Evolutionary conservation across 1,140 invertebrate genomes (phyloP).

Genomic region (Berghia stephanieae): DNA sequence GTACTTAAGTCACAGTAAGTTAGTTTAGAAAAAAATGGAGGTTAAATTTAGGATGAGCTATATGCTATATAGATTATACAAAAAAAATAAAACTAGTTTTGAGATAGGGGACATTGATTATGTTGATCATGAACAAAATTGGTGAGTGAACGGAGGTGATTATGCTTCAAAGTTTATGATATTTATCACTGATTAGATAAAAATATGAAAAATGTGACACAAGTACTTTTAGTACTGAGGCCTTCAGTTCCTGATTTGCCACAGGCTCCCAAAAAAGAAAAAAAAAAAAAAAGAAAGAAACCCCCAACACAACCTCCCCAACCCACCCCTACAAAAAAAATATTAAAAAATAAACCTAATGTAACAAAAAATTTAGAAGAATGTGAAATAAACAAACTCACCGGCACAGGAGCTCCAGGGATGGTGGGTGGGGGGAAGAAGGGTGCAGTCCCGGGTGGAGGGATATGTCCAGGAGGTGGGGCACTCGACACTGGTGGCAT

Average conservation of each 20-base stretch:
- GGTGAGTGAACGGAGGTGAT: no score
- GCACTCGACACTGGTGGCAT: conserved; percentile 49
- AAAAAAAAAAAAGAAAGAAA: background rate
- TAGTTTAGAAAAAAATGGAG: no score
- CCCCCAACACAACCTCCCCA: background rate
- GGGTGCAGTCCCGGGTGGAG: conserved; percentile 90
- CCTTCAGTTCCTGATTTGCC: no score
- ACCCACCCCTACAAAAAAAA: background rate
- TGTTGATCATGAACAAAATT: no score
- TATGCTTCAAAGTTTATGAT: no score
- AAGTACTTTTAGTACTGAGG: no score
- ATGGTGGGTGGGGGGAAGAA: conserved; percentile 78
- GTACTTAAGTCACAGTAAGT: no score
- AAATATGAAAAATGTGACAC: background rate
- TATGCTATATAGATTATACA: no score
- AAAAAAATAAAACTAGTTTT: no score
- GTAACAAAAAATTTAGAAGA: background rate
- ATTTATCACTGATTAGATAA: no score
- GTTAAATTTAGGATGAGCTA: no score
- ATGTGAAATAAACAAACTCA: conserved; percentile 34
- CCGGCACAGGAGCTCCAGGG: conserved; percentile 49
- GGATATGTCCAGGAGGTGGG: conserved; percentile 44
- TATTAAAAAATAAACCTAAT: background rate
- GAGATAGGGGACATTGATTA: no score
- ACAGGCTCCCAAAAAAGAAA: background rate